Percentiles rank a stretch among this genome's conserved stretches.
Conservation (phyloP, 2,113 vertebrate species). For the Tupaia chinensis region DNA sequence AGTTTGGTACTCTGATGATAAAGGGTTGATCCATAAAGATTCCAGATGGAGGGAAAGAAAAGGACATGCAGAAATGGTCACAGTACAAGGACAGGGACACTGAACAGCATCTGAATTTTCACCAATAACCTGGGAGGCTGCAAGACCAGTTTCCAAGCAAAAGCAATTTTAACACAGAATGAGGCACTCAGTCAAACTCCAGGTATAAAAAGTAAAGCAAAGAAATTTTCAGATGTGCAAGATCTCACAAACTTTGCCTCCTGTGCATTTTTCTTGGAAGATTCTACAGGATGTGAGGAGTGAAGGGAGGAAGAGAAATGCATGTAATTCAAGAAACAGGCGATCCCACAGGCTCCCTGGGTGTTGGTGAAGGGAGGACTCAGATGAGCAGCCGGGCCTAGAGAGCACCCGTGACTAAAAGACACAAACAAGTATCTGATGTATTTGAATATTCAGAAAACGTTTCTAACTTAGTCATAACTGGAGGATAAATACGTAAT, state of each 20-base stretch:
- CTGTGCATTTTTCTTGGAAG: neutral
- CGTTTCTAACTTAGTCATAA: neutral
- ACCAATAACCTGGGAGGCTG: neutral
- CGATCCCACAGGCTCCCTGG: no score
- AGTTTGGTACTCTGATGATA: neutral
- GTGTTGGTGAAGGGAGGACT: neutral
- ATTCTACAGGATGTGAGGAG: neutral
- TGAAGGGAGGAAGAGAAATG: neutral
- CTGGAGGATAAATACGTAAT: neutral
- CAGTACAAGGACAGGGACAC: neutral
- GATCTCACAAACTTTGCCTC: neutral
- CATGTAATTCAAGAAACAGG: neutral
- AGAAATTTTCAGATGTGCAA: neutral
- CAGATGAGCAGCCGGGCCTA: neutral
- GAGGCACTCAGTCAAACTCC: slow-evolving; percentile 1
- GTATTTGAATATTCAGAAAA: neutral
- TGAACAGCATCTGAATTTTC: neutral
- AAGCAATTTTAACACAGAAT: neutral
- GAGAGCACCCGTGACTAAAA: neutral
- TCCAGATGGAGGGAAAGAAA: neutral
- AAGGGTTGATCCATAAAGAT: neutral
- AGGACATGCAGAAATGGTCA: neutral
- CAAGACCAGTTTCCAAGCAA: neutral
- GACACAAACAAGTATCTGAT: neutral
- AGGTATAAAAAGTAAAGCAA: neutral